Percentiles rank a stretch among this genome's conserved stretches.
phyloP scores from a whole-genome alignment of 2,797 vertebrate genomes.

The Pachyuromys duprasi region DNA sequence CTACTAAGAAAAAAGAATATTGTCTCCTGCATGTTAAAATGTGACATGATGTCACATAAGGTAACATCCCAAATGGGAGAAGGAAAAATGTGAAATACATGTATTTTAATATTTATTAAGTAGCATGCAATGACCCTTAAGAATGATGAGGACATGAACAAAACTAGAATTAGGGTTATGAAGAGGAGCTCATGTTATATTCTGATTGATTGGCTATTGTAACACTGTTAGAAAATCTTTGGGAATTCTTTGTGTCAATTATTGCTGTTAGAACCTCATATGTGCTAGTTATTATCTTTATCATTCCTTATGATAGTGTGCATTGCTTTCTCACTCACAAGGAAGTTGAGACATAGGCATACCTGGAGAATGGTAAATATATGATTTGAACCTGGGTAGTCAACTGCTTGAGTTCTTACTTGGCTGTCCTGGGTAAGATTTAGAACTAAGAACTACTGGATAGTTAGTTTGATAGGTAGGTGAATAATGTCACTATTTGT shows the following conservation, averaged over 20 bases:
- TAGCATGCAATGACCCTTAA: background rate
- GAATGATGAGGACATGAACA: background rate
- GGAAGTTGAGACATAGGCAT: constrained; percentile 40
- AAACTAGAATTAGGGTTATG: background rate
- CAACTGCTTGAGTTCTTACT: background rate
- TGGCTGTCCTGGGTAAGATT: background rate
- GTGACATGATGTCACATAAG: background rate
- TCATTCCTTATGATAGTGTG: background rate
- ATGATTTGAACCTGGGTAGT: constrained; percentile 4
- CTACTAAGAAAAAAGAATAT: background rate
- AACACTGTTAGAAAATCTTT: constrained; percentile 18
- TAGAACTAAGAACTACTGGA: background rate
- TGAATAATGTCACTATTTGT: background rate
- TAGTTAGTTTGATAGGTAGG: background rate
- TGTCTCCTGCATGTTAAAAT: background rate
- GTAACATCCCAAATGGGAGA: background rate
- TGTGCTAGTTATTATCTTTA: constrained; percentile 23
- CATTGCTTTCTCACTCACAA: constrained; percentile 35
- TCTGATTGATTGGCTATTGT: background rate
- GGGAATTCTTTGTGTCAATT: background rate
- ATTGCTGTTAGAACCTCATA: background rate
- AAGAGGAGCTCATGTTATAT: constrained; percentile 3
- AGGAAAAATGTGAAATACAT: constrained; percentile 3
- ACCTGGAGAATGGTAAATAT: background rate
- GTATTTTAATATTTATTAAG: constrained; percentile 33